phyloP scores from a whole-genome alignment of 1,140 invertebrate species.

The Lineus longissimus region DNA sequence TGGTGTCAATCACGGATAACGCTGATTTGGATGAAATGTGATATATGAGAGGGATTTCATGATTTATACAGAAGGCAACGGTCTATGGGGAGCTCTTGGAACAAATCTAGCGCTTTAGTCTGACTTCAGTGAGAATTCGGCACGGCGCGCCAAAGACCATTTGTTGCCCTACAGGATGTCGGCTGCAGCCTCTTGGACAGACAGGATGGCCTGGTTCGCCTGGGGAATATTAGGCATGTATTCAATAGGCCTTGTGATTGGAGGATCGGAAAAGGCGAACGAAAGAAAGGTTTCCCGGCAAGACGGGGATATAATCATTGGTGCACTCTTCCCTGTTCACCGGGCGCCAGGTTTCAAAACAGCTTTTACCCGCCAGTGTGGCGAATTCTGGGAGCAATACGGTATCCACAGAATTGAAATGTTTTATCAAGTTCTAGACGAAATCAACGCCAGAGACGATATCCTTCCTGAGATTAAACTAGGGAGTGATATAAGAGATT shows the following conservation, averaged over 20 bases:
- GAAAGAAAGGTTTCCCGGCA: slow-evolving; percentile 54
- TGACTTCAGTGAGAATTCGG: too few relatives aligned
- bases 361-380: slow-evolving; percentile 42
- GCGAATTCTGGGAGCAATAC: slow-evolving; percentile 64
- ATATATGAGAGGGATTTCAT: too few relatives aligned
- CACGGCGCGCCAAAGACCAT: too few relatives aligned
- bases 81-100: too few relatives aligned
- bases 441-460: slow-evolving; percentile 55
- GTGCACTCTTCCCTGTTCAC: slow-evolving; percentile 72
- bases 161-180: too few relatives aligned
- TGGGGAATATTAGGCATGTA: too few relatives aligned
- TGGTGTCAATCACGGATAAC: too few relatives aligned
- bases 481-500: slow-evolving; percentile 74
- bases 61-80: too few relatives aligned
- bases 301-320: slow-evolving; percentile 68
- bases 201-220: too few relatives aligned
- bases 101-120: too few relatives aligned
- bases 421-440: slow-evolving; percentile 61
- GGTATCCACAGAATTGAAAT: slow-evolving; percentile 76
- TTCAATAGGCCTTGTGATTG: not conserved
- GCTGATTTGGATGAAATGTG: too few relatives aligned
- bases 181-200: too few relatives aligned
- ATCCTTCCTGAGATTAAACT: slow-evolving; percentile 63
- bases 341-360: slow-evolving; percentile 57
- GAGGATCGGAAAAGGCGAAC: not conserved